Percentiles rank a stretch among this genome's conserved stretches.
Evolutionary conservation across 2,888 invertebrate species (phyloP).

Genomic region (Drosophila hamatofila): DNA sequence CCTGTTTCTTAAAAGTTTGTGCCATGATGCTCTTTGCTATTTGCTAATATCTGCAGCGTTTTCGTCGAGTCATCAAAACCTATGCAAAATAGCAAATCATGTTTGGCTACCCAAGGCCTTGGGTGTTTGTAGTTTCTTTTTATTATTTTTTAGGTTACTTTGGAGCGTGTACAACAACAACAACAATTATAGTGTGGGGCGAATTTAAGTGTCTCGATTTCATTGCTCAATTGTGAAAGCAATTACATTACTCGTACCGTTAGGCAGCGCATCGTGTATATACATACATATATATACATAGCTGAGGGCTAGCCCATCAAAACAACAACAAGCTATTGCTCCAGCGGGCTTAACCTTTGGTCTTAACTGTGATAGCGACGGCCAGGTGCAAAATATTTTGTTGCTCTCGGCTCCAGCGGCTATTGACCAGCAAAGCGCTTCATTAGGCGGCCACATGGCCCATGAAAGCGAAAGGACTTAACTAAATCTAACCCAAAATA

Average conservation of each 20-base stretch:
- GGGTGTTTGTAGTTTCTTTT: conserved; percentile 8
- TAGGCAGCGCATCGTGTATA: conserved; percentile 16
- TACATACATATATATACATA: conserved; percentile 11
- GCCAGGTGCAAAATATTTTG: conserved; percentile 52
- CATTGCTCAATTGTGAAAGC: conserved; percentile 58
- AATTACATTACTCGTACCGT: conserved; percentile 53
- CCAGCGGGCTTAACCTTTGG: conserved; percentile 29
- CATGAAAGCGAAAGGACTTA: conserved; percentile 21
- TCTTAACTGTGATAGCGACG: conserved; percentile 19
- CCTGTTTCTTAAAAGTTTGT: conserved; percentile 3
- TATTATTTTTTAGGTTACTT: conserved; percentile 9
- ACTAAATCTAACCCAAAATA: conserved; percentile 19
- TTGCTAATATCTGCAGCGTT: conserved; percentile 8
- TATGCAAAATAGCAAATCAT: conserved; percentile 39
- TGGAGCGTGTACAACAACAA: conserved; percentile 12
- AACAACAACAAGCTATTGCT: conserved; percentile 18
- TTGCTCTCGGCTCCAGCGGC: conserved; percentile 56
- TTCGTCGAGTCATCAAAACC: conserved; percentile 35
- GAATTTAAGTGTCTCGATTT: conserved; percentile 28
- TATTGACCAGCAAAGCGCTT: conserved; percentile 62
- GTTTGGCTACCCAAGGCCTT: conserved; percentile 4
- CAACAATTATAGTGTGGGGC: background rate
- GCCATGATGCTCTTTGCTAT: conserved; percentile 9
- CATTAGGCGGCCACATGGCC: conserved; percentile 55
- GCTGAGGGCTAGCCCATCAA: conserved; percentile 20